Conservation (phyloP, 1,140 invertebrate genomes). For the Zaprionus tsacasi region DNA sequence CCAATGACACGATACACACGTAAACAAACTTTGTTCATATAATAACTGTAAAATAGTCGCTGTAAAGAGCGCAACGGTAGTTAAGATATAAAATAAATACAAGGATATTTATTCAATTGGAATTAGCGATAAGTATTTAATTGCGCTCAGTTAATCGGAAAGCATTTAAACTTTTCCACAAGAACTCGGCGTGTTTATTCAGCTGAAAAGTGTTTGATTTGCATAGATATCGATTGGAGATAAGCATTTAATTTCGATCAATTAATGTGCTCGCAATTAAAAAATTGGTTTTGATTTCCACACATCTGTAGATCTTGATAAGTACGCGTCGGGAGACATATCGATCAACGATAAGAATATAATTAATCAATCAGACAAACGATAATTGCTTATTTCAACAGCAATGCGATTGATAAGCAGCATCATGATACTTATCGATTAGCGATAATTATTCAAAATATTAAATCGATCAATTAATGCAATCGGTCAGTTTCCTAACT, state of each 20-base stretch:
- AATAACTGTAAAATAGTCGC: constrained; percentile 22
- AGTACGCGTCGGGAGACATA: background rate
- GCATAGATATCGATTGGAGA: background rate
- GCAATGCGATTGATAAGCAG: background rate
- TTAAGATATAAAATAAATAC: background rate
- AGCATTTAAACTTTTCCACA: background rate
- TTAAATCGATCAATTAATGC: background rate
- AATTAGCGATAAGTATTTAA: background rate
- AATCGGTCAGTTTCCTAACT: background rate
- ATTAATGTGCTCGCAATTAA: too few species aligned
- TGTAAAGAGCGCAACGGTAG: background rate
- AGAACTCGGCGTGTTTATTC: background rate
- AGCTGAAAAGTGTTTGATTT: background rate
- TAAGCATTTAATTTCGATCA: background rate
- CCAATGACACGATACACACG: constrained; percentile 8
- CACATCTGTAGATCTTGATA: background rate
- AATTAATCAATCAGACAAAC: background rate
- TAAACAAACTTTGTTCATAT: background rate
- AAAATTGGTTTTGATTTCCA: background rate
- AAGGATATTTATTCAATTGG: background rate
- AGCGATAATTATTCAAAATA: background rate
- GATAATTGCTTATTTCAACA: background rate
- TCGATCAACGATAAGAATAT: background rate
- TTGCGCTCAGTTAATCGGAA: background rate
- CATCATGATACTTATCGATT: background rate